These are phyloP conservation scores for Taphrorychus bicolor DNA, from an alignment of 2,888 invertebrate species.

Conservation along the genomic window DNA sequence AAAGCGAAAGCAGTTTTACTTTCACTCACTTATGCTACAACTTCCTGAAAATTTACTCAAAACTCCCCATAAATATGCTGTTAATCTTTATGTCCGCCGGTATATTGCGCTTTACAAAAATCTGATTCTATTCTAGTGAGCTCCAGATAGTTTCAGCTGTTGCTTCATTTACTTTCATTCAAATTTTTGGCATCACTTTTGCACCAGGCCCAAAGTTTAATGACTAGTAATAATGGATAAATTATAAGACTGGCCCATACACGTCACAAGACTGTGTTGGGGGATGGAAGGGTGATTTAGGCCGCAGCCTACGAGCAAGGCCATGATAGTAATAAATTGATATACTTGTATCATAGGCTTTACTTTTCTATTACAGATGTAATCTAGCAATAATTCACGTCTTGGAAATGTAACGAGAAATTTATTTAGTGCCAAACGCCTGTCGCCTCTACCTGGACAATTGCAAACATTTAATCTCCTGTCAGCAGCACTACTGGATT, in stretches of 20 bases:
- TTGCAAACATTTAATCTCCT: background rate
- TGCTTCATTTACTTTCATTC: background rate
- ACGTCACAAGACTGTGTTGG: too few relatives aligned
- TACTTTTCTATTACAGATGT: background rate
- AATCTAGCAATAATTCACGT: background rate
- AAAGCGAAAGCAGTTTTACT: background rate
- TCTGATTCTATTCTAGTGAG: background rate
- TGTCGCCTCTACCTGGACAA: background rate
- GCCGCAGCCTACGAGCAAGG: too few relatives aligned
- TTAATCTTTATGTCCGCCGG: background rate
- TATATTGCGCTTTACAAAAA: background rate
- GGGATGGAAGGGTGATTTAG: too few relatives aligned
- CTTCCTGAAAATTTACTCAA: background rate
- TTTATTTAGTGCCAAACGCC: background rate
- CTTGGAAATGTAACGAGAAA: background rate
- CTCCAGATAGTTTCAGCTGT: background rate
- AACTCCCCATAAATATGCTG: background rate
- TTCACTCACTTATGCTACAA: background rate
- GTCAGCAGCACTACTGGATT: background rate
- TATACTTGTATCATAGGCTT: too few relatives aligned
- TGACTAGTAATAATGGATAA: too few relatives aligned
- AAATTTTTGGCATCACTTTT: background rate
- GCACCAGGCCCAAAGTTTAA: too few relatives aligned
- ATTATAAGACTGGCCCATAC: too few relatives aligned
- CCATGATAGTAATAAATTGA: too few relatives aligned